Percentiles rank a stretch among this genome's conserved stretches.
Evolutionary conservation across 2,888 invertebrate species (phyloP).

Genomic region (Notocelia uddmanniana): DNA sequence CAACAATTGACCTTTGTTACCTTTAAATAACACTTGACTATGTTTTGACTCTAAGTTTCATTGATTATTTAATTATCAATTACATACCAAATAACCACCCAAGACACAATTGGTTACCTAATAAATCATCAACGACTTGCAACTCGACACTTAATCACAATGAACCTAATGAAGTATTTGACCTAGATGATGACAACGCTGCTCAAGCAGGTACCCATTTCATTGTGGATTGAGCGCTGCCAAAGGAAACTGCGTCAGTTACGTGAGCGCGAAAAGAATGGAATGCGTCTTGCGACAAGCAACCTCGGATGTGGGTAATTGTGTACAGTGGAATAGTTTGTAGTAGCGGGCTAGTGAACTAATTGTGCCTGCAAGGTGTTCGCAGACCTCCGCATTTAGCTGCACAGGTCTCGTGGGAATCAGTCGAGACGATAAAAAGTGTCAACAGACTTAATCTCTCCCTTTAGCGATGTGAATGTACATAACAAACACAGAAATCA

Average conservation of each 20-base stretch:
- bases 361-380: constrained; percentile 65
- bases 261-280: constrained; percentile 74
- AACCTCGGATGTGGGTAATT: constrained; percentile 75
- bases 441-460: constrained; percentile 67
- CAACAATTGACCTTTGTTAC: constrained; percentile 25
- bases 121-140: constrained; percentile 51
- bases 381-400: constrained; percentile 62
- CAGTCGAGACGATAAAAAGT: constrained; percentile 64
- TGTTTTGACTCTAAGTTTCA: constrained; percentile 31
- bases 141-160: constrained; percentile 52
- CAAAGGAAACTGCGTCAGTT: constrained; percentile 64
- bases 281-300: constrained; percentile 75
- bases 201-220: constrained; percentile 48
- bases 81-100: constrained; percentile 23
- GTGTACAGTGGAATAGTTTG: constrained; percentile 53
- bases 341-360: constrained; percentile 60
- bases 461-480: constrained; percentile 62
- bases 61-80: constrained; percentile 29
- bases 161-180: constrained; percentile 58
- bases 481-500: constrained; percentile 58
- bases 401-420: constrained; percentile 64
- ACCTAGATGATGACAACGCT: constrained; percentile 64
- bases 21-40: constrained; percentile 17
- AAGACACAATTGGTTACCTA: constrained; percentile 51
- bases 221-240: constrained; percentile 52